A percentile compares a stretch with the other conserved stretches of the same genome.
These are phyloP conservation scores for Protaetia brevitarsis DNA, from an alignment of 1,140 invertebrate genomes.

Conservation along the genomic window DNA sequence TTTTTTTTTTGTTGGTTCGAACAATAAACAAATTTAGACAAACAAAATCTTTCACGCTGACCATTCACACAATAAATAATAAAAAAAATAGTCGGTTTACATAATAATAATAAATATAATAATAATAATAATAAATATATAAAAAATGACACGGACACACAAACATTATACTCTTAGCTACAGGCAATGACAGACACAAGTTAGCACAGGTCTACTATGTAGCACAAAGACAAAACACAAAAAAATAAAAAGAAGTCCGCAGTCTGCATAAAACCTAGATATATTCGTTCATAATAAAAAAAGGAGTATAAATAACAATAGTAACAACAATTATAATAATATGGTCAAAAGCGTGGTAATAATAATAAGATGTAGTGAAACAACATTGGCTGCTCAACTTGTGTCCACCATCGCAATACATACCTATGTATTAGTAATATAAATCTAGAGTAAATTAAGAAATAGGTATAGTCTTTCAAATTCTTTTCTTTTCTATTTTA, in stretches of 20 bases:
- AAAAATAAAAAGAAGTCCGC: conserved; percentile 16
- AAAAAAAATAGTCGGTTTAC: conserved; percentile 12
- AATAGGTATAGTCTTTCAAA: background rate
- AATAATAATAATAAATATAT: conserved; percentile 17
- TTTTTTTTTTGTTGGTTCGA: conserved; percentile 3
- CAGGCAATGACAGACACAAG: conserved; percentile 50
- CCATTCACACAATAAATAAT: conserved; percentile 22
- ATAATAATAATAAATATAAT: conserved; percentile 3
- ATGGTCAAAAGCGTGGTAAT: background rate
- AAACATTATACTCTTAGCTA: conserved; percentile 46
- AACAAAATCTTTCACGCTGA: conserved; percentile 32
- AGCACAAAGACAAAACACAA: conserved; percentile 19
- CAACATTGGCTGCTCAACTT: conserved; percentile 51
- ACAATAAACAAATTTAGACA: conserved; percentile 18
- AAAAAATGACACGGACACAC: conserved; percentile 27
- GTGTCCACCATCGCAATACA: conserved; percentile 55
- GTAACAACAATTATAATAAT: background rate
- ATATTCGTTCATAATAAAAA: conserved; percentile 4
- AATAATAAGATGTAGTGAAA: conserved; percentile 25
- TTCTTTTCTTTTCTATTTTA: background rate
- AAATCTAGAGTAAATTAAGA: conserved; percentile 15
- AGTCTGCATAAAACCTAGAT: conserved; percentile 9
- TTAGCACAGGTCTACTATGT: conserved; percentile 37
- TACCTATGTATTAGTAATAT: conserved; percentile 36
- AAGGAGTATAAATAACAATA: background rate